phyloP scores from a whole-genome alignment of 2,797 vertebrate species.

The Sarcoramphus papa region DNA sequence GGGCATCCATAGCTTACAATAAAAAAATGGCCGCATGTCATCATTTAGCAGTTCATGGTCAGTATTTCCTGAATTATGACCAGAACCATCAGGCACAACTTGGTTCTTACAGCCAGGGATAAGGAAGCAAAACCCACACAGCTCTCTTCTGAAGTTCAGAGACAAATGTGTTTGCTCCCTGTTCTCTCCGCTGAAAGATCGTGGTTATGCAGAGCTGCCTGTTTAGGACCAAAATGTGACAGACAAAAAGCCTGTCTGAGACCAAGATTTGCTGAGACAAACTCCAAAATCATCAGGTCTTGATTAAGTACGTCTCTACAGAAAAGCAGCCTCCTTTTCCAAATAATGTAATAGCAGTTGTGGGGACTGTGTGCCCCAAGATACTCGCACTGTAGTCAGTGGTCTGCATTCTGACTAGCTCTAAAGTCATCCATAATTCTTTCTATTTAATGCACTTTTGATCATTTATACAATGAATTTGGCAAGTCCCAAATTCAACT shows the following conservation, averaged over 20 bases:
- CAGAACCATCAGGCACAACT: not conserved
- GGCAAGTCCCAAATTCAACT: not conserved
- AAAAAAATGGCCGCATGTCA: not conserved
- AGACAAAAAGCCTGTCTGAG: not conserved
- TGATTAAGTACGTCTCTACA: not conserved
- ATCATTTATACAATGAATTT: not conserved
- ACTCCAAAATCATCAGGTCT: not conserved
- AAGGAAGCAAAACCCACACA: not conserved
- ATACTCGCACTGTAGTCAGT: accelerated
- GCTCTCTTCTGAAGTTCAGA: not conserved
- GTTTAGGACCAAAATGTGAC: not conserved
- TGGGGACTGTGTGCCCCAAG: accelerated
- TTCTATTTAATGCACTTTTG: not conserved
- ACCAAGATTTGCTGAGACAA: not conserved
- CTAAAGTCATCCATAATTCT: not conserved
- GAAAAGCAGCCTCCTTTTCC: not conserved
- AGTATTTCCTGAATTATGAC: not conserved
- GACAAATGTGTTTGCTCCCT: not conserved
- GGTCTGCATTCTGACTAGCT: not conserved
- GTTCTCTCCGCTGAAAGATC: not conserved
- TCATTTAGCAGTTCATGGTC: not conserved
- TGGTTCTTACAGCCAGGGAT: not conserved
- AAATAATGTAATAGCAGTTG: accelerated
- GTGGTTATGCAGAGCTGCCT: not conserved
- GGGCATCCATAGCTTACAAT: not conserved